Evolutionary conservation across 1,140 invertebrate species (phyloP).

Genomic region (Lamellibrachia luymesi): DNA sequence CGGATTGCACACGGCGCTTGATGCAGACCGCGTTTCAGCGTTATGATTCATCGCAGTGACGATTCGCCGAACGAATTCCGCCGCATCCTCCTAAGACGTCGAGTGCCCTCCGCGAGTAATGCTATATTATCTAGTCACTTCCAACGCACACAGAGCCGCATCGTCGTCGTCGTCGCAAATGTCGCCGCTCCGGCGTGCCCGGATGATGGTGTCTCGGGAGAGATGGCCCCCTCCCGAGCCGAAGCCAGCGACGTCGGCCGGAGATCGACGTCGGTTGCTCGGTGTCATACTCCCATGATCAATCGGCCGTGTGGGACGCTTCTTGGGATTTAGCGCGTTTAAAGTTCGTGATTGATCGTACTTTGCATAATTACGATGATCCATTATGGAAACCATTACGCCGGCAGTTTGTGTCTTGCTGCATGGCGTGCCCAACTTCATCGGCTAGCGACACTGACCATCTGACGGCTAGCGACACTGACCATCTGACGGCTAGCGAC

Average conservation of each 20-base stretch:
- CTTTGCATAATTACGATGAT: constrained; percentile 1
- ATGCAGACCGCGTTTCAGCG: neutral
- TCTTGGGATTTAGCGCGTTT: neutral
- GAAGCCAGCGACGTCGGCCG: neutral
- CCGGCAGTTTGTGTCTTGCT: neutral
- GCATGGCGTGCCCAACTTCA: neutral
- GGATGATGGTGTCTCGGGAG: neutral
- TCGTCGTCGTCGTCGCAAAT: neutral
- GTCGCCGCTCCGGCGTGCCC: neutral
- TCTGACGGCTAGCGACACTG: neutral
- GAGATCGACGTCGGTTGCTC: neutral
- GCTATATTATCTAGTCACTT: neutral
- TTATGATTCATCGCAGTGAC: neutral
- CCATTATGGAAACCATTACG: neutral
- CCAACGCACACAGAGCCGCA: neutral
- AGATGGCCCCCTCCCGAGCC: neutral
- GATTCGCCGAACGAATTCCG: neutral
- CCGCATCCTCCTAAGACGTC: neutral
- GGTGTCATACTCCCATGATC: neutral
- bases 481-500: neutral
- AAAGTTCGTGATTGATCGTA: constrained; percentile 5
- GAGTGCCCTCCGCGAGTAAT: neutral
- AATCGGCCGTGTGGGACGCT: neutral
- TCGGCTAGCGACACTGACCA: neutral
- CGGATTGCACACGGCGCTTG: neutral